These are phyloP conservation scores for Epistrophe grossulariae DNA, from an alignment of 2,888 invertebrate species.

Conservation along the genomic window DNA sequence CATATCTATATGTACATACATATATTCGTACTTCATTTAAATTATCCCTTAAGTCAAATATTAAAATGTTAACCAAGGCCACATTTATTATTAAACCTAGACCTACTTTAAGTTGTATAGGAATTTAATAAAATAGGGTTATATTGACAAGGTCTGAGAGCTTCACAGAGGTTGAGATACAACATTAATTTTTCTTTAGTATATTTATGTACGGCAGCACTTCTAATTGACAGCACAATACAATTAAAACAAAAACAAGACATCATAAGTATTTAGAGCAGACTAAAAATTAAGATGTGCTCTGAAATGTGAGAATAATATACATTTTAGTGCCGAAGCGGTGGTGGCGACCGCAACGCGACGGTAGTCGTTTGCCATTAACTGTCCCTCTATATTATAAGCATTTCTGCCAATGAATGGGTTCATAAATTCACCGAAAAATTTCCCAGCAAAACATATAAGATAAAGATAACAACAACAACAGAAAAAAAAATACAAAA, in stretches of 20 bases:
- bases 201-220: conserved; percentile 8
- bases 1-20: no score
- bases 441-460: conserved; percentile 8
- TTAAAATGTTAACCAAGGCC: neutral
- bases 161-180: neutral
- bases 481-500: conserved; percentile 19
- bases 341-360: no score
- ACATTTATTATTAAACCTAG: conserved; percentile 28
- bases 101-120: conserved; percentile 39
- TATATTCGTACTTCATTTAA: no score
- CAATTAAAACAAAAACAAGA: conserved; percentile 27
- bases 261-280: conserved; percentile 52
- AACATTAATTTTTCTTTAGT: neutral
- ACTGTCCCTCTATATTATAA: conserved; percentile 15
- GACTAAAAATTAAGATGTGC: conserved; percentile 21
- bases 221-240: conserved; percentile 36
- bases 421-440: conserved; percentile 63
- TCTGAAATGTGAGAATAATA: conserved; percentile 46
- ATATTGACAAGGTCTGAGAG: conserved; percentile 42
- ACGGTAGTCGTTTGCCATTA: neutral
- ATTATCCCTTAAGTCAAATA: neutral
- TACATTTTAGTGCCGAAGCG: neutral
- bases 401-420: conserved; percentile 51
- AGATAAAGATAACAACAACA: conserved; percentile 3
- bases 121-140: conserved; percentile 14